Percentiles rank a stretch among this genome's conserved stretches.
These are phyloP conservation scores for Onychorhynchus coronatus DNA, from an alignment of 2,113 vertebrate genomes.

Conservation along the genomic window DNA sequence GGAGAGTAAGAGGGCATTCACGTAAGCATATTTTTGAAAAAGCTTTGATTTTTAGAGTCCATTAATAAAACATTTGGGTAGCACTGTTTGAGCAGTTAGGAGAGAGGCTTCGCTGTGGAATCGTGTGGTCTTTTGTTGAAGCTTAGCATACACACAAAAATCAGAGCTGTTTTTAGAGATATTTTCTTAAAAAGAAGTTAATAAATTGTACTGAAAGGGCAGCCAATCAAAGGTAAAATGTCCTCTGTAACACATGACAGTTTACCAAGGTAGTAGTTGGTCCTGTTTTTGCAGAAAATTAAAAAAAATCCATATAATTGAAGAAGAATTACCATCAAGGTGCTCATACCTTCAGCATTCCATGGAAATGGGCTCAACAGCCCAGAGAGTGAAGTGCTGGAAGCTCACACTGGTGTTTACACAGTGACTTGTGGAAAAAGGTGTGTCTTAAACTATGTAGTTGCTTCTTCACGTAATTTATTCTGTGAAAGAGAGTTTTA, in stretches of 20 bases:
- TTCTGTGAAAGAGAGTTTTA: background rate
- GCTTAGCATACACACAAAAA: background rate
- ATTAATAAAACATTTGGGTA: background rate
- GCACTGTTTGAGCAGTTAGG: background rate
- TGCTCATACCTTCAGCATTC: background rate
- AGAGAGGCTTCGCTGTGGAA: background rate
- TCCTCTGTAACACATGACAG: background rate
- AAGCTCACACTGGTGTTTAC: background rate
- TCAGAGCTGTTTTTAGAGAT: background rate
- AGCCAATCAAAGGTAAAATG: background rate
- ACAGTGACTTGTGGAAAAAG: background rate
- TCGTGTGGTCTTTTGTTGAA: background rate
- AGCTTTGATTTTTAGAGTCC: background rate
- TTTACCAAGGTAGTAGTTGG: background rate
- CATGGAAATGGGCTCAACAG: background rate
- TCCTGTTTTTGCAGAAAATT: background rate
- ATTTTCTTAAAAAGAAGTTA: background rate
- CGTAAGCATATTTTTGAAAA: background rate
- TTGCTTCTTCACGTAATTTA: background rate
- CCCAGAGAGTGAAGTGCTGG: background rate
- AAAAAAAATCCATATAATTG: background rate
- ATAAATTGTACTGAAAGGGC: background rate
- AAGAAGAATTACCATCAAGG: background rate
- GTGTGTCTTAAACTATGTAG: background rate
- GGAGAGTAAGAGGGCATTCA: accelerated